Evolutionary conservation across 1,140 invertebrate species (phyloP).

Genomic region (Tribolium castaneum): DNA sequence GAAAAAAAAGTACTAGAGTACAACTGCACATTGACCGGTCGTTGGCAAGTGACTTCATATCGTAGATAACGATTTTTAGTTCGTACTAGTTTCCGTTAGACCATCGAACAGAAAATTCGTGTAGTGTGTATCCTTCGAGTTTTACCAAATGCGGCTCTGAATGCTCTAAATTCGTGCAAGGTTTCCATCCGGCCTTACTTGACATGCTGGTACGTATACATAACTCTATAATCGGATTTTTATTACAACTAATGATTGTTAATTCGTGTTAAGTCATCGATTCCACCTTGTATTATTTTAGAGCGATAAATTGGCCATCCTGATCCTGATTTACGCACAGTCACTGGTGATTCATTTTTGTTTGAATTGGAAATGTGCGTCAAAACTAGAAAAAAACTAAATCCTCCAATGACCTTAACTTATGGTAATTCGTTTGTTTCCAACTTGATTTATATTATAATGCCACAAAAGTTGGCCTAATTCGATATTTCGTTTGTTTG

Average conservation of each 20-base stretch:
- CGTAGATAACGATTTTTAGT: conserved; percentile 31
- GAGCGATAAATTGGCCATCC: not conserved
- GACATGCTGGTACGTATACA: conserved; percentile 34
- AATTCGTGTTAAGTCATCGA: not conserved
- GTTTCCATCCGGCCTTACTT: conserved; percentile 14
- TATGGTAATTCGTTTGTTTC: not conserved
- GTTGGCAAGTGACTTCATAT: conserved; percentile 16
- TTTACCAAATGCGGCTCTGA: not conserved
- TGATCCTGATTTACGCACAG: not conserved
- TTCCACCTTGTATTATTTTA: not conserved
- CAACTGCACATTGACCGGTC: conserved; percentile 22
- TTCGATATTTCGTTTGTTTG: not conserved
- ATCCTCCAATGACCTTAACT: not conserved
- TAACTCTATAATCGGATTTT: not conserved
- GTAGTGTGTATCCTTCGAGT: conserved; percentile 4
- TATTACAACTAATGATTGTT: conserved; percentile 17
- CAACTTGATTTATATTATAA: too few relatives aligned
- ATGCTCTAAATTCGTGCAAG: conserved; percentile 19
- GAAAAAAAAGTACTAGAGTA: conserved; percentile 12
- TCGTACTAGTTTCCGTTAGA: conserved; percentile 20
- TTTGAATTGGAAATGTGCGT: not conserved
- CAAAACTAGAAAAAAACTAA: not conserved
- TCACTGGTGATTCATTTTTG: not conserved
- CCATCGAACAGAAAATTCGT: not conserved
- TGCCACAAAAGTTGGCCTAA: not conserved